Base-by-base conservation (phyloP, 1,140 invertebrate genomes). In the Helicoverpa zea region DNA sequence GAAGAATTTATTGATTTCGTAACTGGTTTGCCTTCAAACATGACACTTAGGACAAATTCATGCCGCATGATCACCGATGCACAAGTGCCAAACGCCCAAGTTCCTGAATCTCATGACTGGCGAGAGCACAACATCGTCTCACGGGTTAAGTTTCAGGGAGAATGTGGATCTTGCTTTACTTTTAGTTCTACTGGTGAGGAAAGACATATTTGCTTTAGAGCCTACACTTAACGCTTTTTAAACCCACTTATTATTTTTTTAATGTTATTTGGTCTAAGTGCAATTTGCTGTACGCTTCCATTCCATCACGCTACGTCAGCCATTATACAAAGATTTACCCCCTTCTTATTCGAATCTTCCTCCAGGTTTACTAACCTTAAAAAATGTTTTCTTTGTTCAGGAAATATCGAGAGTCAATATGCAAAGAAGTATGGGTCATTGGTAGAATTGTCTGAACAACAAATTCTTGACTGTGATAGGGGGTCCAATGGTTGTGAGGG, bases 401-500 rank as follows among this genome's bases (percentile, higher is more conserved):
- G 11, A 43, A 64, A 64, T 5, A 64, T 68, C 18, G 64, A 68
- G 43, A 23, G 64, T 13, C 64, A 68, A 11, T 68, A 18, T 14
- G 35, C 43, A 7, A 49, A 4, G 7, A 68, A 68, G 16, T 11
- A 49, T 16, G n/a, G 14, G 9, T 5, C 9, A 7, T 5, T 18
- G 9, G 3, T 47, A 9, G 35, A 47, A 11, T 68, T 68, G 11
- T 68, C 64, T 49, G 64, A 68, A 68, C 64, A 68, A 49, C 64
- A 68, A 14, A 14, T 23, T 49, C n/a, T 68, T 51, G 64, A 68
- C 23, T 68, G 64, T 49, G 64, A 68, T 51, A 68, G 12, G 12
- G 10, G 35, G 23, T n/a, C 3, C 7, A 11, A 11, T 18, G 43
- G 64, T 11, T 68, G 64, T 18, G 1, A 16, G 0, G 43, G 43